Conservation (phyloP, 2,797 vertebrate genomes). For the Pogoniulus pusillus region DNA sequence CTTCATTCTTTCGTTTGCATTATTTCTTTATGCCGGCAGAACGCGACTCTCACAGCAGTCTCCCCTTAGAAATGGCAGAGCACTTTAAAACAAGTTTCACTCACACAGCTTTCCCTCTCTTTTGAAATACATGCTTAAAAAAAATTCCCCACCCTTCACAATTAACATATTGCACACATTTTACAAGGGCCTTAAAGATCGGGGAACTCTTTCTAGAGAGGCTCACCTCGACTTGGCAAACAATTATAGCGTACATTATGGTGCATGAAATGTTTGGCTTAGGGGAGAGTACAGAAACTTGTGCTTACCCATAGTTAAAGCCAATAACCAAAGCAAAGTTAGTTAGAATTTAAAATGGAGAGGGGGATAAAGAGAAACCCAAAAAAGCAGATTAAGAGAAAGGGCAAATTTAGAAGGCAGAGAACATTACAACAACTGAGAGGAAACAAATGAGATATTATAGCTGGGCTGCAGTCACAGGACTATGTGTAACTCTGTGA, state of each 20-base stretch:
- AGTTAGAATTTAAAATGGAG: not conserved
- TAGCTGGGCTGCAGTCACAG: constrained; percentile 21
- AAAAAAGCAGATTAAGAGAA: not conserved
- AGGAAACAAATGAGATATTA: constrained; percentile 51
- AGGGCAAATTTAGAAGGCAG: not conserved
- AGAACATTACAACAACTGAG: not conserved
- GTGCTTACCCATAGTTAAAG: not conserved
- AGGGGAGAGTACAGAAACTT: not conserved
- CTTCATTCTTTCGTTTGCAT: not conserved
- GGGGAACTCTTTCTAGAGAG: not conserved
- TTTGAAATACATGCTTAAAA: not conserved
- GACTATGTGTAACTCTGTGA: constrained; percentile 28
- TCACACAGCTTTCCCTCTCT: not conserved
- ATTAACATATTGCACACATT: not conserved
- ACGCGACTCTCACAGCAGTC: not conserved
- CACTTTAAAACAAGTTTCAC: not conserved
- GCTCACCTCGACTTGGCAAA: not conserved
- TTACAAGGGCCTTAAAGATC: not conserved
- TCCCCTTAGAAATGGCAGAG: not conserved
- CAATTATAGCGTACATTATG: not conserved
- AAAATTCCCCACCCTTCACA: not conserved
- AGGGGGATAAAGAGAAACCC: not conserved
- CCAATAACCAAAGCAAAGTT: not conserved
- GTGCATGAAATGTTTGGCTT: not conserved
- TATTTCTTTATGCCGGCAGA: no score